These are phyloP conservation scores for Temnothorax rugatulus DNA, from an alignment of 2,888 invertebrate species.

Conservation along the genomic window DNA sequence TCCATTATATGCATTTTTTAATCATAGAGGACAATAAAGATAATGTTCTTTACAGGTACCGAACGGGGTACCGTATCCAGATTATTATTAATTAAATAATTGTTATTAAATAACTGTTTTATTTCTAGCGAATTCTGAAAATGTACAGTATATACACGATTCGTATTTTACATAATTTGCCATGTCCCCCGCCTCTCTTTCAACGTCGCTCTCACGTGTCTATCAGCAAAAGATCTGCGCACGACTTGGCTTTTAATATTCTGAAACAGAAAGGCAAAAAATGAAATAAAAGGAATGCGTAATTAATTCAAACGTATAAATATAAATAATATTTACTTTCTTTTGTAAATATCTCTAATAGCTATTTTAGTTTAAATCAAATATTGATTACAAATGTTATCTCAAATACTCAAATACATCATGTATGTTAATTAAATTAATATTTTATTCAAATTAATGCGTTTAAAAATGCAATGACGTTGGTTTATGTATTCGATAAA, in stretches of 20 bases:
- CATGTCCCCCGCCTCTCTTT: slow-evolving; percentile 48
- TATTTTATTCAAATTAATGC: slow-evolving; percentile 23
- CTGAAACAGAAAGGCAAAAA: slow-evolving; percentile 86
- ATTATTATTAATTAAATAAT: slow-evolving; percentile 52
- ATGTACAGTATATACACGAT: slow-evolving; percentile 80
- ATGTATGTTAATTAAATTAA: not conserved
- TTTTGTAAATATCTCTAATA: not conserved
- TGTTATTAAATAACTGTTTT: slow-evolving; percentile 76
- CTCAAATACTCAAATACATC: not conserved
- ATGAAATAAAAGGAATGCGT: not conserved
- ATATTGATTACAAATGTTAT: slow-evolving; percentile 2
- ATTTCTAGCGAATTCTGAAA: slow-evolving; percentile 73
- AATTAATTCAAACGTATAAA: not conserved
- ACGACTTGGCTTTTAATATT: slow-evolving; percentile 91
- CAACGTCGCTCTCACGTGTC: slow-evolving; percentile 86
- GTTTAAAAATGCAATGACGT: not conserved
- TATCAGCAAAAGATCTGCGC: slow-evolving; percentile 90
- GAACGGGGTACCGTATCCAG: slow-evolving; percentile 43
- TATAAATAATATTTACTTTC: not conserved
- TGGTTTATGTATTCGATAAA: not conserved
- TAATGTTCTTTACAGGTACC: slow-evolving; percentile 62
- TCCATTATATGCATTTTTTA: slow-evolving; percentile 68
- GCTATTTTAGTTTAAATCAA: not conserved
- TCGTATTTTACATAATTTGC: slow-evolving; percentile 57
- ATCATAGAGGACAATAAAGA: slow-evolving; percentile 76